These are phyloP conservation scores for Nephrotoma guestfalica DNA, from an alignment of 2,888 invertebrate species.

Conservation along the genomic window DNA sequence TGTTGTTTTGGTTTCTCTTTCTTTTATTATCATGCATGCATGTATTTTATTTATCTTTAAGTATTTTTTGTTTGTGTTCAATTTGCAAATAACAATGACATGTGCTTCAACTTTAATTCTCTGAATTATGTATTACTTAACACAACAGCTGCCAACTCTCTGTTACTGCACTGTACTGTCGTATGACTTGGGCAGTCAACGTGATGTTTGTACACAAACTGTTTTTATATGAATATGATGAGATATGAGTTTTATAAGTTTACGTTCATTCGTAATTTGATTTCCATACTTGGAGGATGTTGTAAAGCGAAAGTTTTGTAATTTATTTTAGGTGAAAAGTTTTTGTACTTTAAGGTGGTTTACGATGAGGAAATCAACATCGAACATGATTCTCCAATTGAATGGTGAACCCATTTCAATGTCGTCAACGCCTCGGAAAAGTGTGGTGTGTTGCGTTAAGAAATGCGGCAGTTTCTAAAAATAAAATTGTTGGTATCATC, in stretches of 20 bases:
- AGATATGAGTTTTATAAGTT: not conserved
- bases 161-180: not conserved
- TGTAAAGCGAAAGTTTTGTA: not conserved
- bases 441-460: not conserved
- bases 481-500: not conserved
- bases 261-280: not conserved
- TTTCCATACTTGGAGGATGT: not conserved
- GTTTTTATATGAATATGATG: not conserved
- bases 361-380: constrained; percentile 1
- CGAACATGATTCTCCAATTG: not conserved
- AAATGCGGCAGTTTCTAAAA: not conserved
- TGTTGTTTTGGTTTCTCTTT: not conserved
- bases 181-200: not conserved
- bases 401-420: not conserved
- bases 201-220: not conserved
- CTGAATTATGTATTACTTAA: not conserved
- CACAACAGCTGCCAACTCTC: not conserved
- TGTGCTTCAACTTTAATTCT: not conserved
- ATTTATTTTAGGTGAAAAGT: not conserved
- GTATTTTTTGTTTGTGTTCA: not conserved
- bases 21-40: not conserved
- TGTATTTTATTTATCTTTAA: not conserved
- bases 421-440: not conserved
- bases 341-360: not conserved
- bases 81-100: not conserved